Evolutionary conservation across 2,797 vertebrate genomes (phyloP), one percentile per base, ranked within the genome.

Genomic region (Austrolebias charrua): DNA sequence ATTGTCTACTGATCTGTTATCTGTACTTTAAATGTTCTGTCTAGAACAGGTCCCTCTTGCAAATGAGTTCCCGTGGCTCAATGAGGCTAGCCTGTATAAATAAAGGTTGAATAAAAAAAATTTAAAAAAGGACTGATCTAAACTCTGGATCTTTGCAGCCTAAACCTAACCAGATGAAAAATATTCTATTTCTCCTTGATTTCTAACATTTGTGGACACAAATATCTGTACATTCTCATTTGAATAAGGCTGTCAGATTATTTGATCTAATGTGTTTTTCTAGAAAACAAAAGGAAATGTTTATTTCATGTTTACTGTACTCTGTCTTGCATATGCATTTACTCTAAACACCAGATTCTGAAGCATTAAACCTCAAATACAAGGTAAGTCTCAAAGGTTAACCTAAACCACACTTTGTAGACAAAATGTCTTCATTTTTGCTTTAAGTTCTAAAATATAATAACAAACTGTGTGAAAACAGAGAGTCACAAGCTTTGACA

Each of bases 401-500:
- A 6, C 33, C 8, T 15, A 8, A 54, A 57, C 12, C 4, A 46
- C 18, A 40, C 14, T 9, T 15, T 16, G 13, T 48, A 59, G 16
- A 60, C 35, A 63, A 55, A 50, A 61, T 55, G 56, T 13, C 28
- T 10, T 59, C 44, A 20, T 18, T 50, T 12, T 55, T 13, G 15
- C 53, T 47, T 2, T 6, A 18, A 55, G 52, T 59, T 61, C 51
- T 60, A 56, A 66, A 54, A 63, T 24, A 64, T 38, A 58, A 24
- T 49, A 40, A 63, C 35, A 29, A 20, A 65, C 55, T 19, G 8
- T 44, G 51, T 45, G 33, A 40, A 57, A 19, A 63, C 60, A 61
- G 47, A 78, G 49, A 66, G 69, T 84, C 81, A 85, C 77, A 40
- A 81, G 80, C 62, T 71, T 48, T 0, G 29, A 44, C 75, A 69